Percentiles rank a stretch among this genome's conserved stretches.
Evolutionary conservation across 2,888 invertebrate genomes (phyloP).

Genomic region (Orthosia gothica): DNA sequence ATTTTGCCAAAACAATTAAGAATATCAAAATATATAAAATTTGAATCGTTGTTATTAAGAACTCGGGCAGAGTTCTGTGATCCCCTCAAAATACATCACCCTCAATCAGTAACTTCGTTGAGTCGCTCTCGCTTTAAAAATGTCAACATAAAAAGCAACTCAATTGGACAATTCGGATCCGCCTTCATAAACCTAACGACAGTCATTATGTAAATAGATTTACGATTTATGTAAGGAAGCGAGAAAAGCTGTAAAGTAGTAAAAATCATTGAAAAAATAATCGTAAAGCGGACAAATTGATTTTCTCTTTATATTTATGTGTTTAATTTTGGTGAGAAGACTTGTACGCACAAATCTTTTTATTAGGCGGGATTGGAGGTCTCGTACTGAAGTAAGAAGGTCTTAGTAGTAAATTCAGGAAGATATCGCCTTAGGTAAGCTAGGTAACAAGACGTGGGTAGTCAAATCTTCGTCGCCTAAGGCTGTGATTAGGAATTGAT

Average conservation of each 20-base stretch:
- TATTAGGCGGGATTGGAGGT: slow-evolving; percentile 21
- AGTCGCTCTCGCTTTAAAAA: slow-evolving; percentile 29
- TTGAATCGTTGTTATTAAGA: not conserved
- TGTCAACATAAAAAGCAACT: slow-evolving; percentile 53
- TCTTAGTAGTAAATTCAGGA: slow-evolving; percentile 31
- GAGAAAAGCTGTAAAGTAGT: slow-evolving; percentile 63
- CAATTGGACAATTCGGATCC: slow-evolving; percentile 60
- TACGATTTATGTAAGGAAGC: slow-evolving; percentile 62
- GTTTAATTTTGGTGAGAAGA: slow-evolving; percentile 58
- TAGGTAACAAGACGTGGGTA: slow-evolving; percentile 1
- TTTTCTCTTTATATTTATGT: slow-evolving; percentile 62
- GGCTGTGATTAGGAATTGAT: not conserved
- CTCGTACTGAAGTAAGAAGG: not conserved
- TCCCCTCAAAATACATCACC: not conserved
- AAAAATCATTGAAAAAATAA: slow-evolving; percentile 62
- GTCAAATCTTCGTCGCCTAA: not conserved
- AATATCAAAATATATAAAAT: not conserved
- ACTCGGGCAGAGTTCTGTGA: no score
- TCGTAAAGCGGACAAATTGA: slow-evolving; percentile 67
- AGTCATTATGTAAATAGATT: slow-evolving; percentile 66
- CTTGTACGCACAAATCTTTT: slow-evolving; percentile 39
- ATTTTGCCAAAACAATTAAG: not conserved
- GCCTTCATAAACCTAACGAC: slow-evolving; percentile 63
- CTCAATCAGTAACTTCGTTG: slow-evolving; percentile 26
- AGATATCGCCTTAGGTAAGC: not conserved